A percentile compares a stretch with the other conserved stretches of the same genome.
phyloP scores from a whole-genome alignment of 2,797 vertebrate species.

The Phyllotis vaccarum region DNA sequence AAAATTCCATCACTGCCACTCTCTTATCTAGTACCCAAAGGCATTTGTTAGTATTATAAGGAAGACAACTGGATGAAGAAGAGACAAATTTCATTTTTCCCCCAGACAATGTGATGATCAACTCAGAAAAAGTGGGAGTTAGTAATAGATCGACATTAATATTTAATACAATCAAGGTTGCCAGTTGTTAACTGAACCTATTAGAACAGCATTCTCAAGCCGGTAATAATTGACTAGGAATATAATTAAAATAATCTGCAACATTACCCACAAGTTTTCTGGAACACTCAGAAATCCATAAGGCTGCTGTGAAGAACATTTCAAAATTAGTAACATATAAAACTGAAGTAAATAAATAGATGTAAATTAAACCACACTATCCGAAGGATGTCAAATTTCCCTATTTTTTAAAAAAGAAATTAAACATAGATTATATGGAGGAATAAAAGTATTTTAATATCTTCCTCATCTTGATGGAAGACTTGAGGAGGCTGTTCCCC shows the following conservation, averaged over 20 bases:
- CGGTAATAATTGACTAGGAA: background rate
- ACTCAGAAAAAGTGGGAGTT: background rate
- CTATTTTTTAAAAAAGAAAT: background rate
- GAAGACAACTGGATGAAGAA: background rate
- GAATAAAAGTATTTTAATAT: conserved; percentile 2
- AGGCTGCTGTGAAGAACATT: background rate
- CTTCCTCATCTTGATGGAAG: conserved; percentile 27
- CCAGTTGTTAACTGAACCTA: background rate
- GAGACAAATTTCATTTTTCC: background rate
- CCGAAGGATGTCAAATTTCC: background rate
- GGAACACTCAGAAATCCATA: conserved; percentile 6
- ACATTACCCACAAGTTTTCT: background rate
- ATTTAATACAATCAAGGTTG: background rate
- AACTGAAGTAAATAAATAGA: background rate
- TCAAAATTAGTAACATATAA: background rate
- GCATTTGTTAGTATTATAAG: background rate
- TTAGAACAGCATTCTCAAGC: conserved; percentile 8
- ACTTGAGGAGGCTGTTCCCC: background rate
- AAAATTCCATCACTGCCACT: background rate
- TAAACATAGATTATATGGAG: background rate
- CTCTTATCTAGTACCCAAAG: background rate
- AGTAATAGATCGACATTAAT: conserved; percentile 14
- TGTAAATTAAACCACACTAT: background rate
- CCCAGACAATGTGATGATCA: background rate
- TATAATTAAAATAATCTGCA: conserved; percentile 11